These are phyloP conservation scores for Tilapia sparmanii DNA, from an alignment of 2,113 vertebrate genomes.

Conservation along the genomic window DNA sequence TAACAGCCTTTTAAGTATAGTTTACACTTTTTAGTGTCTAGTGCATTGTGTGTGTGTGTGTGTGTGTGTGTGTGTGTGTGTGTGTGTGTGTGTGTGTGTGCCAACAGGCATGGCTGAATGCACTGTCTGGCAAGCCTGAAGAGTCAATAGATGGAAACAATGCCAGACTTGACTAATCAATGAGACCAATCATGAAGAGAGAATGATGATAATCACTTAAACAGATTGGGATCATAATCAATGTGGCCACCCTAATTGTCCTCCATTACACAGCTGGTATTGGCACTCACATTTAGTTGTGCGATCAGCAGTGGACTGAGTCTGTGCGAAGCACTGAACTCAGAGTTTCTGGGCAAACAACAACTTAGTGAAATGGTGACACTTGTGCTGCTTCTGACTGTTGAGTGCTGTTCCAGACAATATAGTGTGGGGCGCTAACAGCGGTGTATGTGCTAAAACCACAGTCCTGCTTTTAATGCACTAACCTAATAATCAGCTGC, in stretches of 20 bases:
- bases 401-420: not conserved
- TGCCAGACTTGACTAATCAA: conserved; percentile 46
- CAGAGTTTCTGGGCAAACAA: not conserved
- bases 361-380: not conserved
- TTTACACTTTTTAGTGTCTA: not conserved
- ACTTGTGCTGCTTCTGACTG: not conserved
- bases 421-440: not conserved
- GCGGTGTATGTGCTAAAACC: not conserved
- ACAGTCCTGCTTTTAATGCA: not conserved
- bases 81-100: not conserved
- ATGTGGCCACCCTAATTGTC: conserved; percentile 33
- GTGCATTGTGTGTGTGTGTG: not conserved
- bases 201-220: conserved; percentile 42
- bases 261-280: not conserved
- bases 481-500: not conserved
- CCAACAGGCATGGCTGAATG: not conserved
- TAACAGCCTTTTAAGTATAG: not conserved
- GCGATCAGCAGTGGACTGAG: not conserved
- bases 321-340: not conserved
- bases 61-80: not conserved
- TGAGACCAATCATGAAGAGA: conserved; percentile 39
- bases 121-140: not conserved
- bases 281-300: not conserved
- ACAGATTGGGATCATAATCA: conserved; percentile 40
- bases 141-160: conserved; percentile 42